Base-by-base conservation (phyloP, 2,888 invertebrate species). In the Agrilus biguttatus region DNA sequence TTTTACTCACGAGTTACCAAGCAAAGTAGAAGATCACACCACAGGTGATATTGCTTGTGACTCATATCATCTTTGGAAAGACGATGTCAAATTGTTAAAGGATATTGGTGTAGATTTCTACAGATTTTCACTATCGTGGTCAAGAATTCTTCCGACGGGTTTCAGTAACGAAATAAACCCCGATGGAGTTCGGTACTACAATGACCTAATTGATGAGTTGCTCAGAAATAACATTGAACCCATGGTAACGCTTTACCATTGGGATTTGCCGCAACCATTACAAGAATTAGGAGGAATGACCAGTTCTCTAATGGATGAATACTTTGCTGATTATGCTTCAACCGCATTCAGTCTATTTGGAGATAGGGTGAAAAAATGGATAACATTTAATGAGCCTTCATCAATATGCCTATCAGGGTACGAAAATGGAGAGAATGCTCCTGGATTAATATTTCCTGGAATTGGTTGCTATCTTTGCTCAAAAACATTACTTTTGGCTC, bases 231-330 rank as follows among this genome's bases (percentile, higher is more conserved):
- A 65, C 10, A 77, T 83, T 44, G 54, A 62, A 42, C 79, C 82
- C 0, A 53, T 74, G 39, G 70, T 75, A 10, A 78, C 77, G 1
- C 63, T 79, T 57, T 78, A 77, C 62, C 78, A 80, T 53, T 79
- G 76, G 76, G 78, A 80, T 55, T 64, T 78, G 45, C 79, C 79
- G 0, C 72, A 76, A 52, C 46, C 53, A 5, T 58, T 76, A 14
- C 72, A 76, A 65, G 72, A 75, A 37, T 57, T 76, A 4, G 78
- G 78, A 0, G 79, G 78, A 0, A 78, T 77, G 77, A 69, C 73
- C 62, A 50, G 65, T 69, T 12, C 69, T 59, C 47, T 70, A 8
- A 69, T 77, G 39, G 72, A 70, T 0, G 71, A 75, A 33, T 76
- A 75, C 58, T 82, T 77, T 54, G 68, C 65, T 12, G 73, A 75